Evolutionary conservation across 2,113 vertebrate species (phyloP).

Genomic region (Solea solea): DNA sequence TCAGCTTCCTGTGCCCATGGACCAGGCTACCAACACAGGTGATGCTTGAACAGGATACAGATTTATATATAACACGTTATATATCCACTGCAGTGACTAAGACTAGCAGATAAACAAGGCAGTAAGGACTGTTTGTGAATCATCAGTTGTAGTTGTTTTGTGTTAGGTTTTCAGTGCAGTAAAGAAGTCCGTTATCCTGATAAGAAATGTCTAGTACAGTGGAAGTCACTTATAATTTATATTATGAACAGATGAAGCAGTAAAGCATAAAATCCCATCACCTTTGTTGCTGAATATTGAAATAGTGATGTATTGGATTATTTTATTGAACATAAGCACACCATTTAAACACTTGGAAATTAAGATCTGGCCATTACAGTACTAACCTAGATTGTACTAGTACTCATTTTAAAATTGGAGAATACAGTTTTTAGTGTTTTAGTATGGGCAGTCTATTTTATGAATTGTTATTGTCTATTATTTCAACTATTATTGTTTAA

Average conservation of each 20-base stretch:
- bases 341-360: no score
- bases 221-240: background rate
- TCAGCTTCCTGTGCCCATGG: slow-evolving; percentile 97
- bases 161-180: background rate
- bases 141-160: background rate
- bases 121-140: background rate
- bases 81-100: background rate
- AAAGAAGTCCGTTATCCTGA: background rate
- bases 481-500: background rate
- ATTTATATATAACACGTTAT: background rate
- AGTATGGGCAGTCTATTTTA: no score
- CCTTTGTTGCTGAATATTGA: no score
- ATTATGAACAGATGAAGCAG: no score
- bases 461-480: no score
- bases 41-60: background rate
- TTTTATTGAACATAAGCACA: no score
- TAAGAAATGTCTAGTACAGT: background rate
- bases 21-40: slow-evolving; percentile 97
- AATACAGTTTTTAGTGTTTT: no score
- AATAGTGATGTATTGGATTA: no score
- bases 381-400: no score
- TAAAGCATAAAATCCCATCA: no score
- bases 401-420: no score
- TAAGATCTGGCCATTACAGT: no score
- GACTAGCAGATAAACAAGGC: background rate